These are phyloP conservation scores for Cataglyphis livida DNA, from an alignment of 2,888 invertebrate genomes.

Conservation along the genomic window DNA sequence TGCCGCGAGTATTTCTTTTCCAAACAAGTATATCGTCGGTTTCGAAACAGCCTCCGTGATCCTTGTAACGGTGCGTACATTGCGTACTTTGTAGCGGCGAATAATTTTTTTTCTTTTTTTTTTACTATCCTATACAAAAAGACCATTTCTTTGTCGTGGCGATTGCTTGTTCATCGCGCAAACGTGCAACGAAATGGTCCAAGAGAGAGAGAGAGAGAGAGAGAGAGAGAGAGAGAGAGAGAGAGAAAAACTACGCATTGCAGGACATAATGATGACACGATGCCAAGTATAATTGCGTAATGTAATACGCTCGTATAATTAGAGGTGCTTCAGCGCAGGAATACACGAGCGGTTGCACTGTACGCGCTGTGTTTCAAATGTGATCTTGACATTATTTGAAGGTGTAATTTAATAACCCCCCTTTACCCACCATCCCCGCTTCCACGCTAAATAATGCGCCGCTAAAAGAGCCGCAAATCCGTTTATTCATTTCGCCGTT, in stretches of 20 bases:
- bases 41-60: background rate
- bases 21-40: background rate
- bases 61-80: background rate
- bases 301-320: conserved; percentile 46
- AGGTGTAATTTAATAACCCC: conserved; percentile 36
- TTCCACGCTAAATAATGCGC: conserved; percentile 21
- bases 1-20: conserved; percentile 24
- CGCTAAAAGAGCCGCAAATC: conserved; percentile 49
- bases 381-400: conserved; percentile 42
- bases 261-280: conserved; percentile 24
- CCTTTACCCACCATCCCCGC: background rate
- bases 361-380: conserved; percentile 19
- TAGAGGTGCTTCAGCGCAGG: conserved; percentile 26
- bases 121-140: conserved; percentile 19
- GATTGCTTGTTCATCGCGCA: conserved; percentile 1
- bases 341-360: conserved; percentile 28
- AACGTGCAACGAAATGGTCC: background rate
- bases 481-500: conserved; percentile 47
- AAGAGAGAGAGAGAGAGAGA: background rate
- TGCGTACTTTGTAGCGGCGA: background rate
- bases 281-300: conserved; percentile 40
- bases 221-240: background rate
- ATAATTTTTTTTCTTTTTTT: background rate
- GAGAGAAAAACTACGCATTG: background rate
- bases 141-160: background rate